Evolutionary conservation across 2,797 vertebrate genomes (phyloP).

Genomic region (Pagetopsis macropterus): DNA sequence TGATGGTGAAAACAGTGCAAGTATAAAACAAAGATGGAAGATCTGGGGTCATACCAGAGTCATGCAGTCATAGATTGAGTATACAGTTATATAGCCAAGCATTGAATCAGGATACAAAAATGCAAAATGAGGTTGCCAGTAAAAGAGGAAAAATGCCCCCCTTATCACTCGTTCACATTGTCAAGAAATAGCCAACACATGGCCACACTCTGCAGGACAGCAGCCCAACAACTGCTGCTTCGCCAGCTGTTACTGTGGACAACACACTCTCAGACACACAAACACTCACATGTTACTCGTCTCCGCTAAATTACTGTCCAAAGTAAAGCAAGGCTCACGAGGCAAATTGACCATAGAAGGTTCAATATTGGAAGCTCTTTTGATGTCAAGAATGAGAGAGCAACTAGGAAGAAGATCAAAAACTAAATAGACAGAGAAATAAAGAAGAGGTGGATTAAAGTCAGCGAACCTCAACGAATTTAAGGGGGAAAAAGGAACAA

Average conservation of each 20-base stretch:
- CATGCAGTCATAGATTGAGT: not conserved
- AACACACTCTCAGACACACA: slow-evolving; percentile 26
- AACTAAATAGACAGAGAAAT: not conserved
- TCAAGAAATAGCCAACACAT: slow-evolving; percentile 65
- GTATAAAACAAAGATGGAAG: slow-evolving; percentile 18
- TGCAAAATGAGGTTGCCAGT: slow-evolving; percentile 19
- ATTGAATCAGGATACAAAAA: not conserved
- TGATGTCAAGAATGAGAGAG: slow-evolving; percentile 9
- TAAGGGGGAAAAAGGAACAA: slow-evolving; percentile 48
- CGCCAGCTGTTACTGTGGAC: slow-evolving; percentile 69
- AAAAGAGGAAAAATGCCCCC: slow-evolving; percentile 27
- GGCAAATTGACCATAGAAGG: not conserved
- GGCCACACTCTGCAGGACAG: slow-evolving; percentile 60
- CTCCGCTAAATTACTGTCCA: not conserved
- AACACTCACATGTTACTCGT: slow-evolving; percentile 10
- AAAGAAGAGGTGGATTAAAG: slow-evolving; percentile 33
- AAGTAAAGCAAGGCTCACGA: not conserved
- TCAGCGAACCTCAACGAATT: slow-evolving; percentile 45
- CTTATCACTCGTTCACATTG: slow-evolving; percentile 46
- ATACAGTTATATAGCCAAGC: not conserved
- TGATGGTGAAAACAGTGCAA: slow-evolving; percentile 18
- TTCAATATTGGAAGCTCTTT: not conserved
- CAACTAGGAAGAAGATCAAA: slow-evolving; percentile 15
- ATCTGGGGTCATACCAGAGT: not conserved
- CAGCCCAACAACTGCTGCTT: slow-evolving; percentile 62